These are phyloP conservation scores for Falco naumanni DNA, from an alignment of 2,797 vertebrate genomes.

Conservation along the genomic window DNA sequence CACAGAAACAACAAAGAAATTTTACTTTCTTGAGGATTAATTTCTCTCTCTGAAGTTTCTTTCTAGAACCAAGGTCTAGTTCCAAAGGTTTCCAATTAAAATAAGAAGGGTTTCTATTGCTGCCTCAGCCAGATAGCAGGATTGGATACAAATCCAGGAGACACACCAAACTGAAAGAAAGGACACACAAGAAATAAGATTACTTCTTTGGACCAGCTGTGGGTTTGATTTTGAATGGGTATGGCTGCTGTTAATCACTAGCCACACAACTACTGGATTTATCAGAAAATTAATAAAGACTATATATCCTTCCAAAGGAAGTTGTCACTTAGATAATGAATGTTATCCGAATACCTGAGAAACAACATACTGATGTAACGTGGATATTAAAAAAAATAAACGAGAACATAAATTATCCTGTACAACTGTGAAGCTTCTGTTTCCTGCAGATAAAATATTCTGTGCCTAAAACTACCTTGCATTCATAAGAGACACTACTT, in stretches of 20 bases:
- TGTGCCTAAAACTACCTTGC: not conserved
- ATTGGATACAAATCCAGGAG: not conserved
- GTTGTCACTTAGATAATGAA: not conserved
- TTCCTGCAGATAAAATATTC: conserved; percentile 8
- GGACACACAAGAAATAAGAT: not conserved
- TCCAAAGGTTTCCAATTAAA: not conserved
- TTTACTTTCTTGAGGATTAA: not conserved
- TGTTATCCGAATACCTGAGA: not conserved
- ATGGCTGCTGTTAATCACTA: not conserved
- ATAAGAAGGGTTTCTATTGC: not conserved
- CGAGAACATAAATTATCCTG: not conserved
- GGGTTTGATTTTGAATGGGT: not conserved
- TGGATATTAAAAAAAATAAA: not conserved
- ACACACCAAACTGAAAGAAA: not conserved
- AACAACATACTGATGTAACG: not conserved
- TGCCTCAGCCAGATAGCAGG: not conserved
- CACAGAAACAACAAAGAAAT: not conserved
- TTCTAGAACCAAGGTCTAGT: not conserved
- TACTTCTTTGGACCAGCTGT: not conserved
- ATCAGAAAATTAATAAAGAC: not conserved
- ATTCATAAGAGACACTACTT: not conserved
- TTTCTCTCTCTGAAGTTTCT: not conserved
- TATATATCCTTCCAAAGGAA: not conserved
- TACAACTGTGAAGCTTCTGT: not conserved
- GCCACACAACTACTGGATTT: not conserved